Base-by-base conservation (phyloP, 2,797 vertebrate species). In the Enteromius mattozi region DNA sequence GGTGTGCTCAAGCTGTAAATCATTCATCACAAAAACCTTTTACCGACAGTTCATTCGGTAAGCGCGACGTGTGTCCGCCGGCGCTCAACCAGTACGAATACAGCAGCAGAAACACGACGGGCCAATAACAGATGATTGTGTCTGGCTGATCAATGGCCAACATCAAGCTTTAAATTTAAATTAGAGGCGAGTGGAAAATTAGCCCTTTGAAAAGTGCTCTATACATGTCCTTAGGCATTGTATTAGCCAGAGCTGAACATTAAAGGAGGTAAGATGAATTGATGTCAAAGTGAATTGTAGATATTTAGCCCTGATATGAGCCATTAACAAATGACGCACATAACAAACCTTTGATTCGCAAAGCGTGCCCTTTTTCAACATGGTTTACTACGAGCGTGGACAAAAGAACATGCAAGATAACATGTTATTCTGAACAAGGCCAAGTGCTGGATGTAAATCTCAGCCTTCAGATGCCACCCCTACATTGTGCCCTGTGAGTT, bases 21-120 rank as follows among this genome's bases (percentile, higher is more conserved):
- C 84, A 93, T 92, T 94, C 70, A 92, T 91, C 82, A 63, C 83
- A 83, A 88, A 92, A 86, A 88, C 79, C 77, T 82, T 88, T 82
- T 79, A 56, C 71, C 47, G 63, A 78, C 80, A 89, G 89, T 91
- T 93, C 86, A 91, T 86, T 69, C 84, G 68, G 80, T 30, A 72
- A 79, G 45, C 51, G 33, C 21, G 19, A 33, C 40, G 59, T 14
- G 40, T 85, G 61, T 85, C 76, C 37, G 19, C 68, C 42, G 45
- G 47, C 81, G 0, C 24, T 51, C 63, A 49, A 33, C 68, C 78
- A 65, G 63, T 61, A 37, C 68, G 61, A 86, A 76, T 54, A 63
- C 40, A 71, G 30, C 33, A 4, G 30, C 9, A 56, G 75, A 70
- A 77, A 79, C 56, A 33, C 2, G 3, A 4, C n/a, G 42, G 56